A percentile compares a stretch with the other conserved stretches of the same genome.
These are phyloP conservation scores for Eumaeus atala DNA, from an alignment of 1,140 invertebrate genomes.

Conservation along the genomic window DNA sequence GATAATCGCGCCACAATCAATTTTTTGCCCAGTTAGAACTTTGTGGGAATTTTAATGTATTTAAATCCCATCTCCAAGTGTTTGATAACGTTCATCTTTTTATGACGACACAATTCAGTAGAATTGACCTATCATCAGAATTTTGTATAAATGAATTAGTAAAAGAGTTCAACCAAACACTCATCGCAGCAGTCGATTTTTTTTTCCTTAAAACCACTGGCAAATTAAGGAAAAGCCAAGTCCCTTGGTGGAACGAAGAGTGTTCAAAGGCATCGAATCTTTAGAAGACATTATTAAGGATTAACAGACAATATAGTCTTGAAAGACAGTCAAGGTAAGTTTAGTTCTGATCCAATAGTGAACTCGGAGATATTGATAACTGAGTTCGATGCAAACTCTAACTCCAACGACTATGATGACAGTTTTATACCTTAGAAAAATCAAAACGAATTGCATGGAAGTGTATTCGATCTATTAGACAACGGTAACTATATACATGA, in stretches of 20 bases:
- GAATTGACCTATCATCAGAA: not conserved
- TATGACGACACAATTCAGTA: no score
- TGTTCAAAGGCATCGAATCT: not conserved
- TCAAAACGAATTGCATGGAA: not conserved
- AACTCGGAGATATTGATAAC: not conserved
- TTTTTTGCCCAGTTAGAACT: no score
- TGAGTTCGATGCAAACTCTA: not conserved
- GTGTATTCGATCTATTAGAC: not conserved
- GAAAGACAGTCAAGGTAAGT: not conserved
- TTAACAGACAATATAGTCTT: slow-evolving; percentile 1
- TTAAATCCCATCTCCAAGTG: no score
- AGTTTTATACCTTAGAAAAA: not conserved
- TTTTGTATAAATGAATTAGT: not conserved
- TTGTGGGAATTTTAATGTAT: no score
- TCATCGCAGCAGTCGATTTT: not conserved
- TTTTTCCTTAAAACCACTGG: not conserved
- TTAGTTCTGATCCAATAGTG: not conserved
- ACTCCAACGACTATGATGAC: not conserved
- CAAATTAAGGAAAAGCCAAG: not conserved
- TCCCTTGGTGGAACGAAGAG: not conserved
- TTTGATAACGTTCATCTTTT: no score
- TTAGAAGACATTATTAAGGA: not conserved
- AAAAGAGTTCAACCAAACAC: not conserved
- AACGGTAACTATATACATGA: not conserved
- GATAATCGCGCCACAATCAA: no score